These are phyloP conservation scores for Drosophila borborema DNA, from an alignment of 2,888 invertebrate species.

Conservation along the genomic window DNA sequence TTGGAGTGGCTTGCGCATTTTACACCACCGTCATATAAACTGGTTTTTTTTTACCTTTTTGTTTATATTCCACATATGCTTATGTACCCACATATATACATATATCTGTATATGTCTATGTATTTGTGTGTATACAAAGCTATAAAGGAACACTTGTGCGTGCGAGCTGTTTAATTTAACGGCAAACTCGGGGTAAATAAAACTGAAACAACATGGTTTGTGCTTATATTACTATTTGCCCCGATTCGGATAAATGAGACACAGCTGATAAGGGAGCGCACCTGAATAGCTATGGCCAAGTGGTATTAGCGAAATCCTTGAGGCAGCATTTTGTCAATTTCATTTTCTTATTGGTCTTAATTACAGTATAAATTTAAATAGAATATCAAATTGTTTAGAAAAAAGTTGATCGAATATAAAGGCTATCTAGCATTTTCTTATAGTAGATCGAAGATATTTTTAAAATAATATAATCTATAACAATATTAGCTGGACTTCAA, in stretches of 20 bases:
- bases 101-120: neutral
- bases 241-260: conserved; percentile 26
- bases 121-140: conserved; percentile 55
- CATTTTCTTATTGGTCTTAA: neutral
- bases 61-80: conserved; percentile 61
- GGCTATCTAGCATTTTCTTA: no score
- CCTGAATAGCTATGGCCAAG: neutral
- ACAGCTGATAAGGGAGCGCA: conserved; percentile 22
- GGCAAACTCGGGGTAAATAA: conserved; percentile 70
- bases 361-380: neutral
- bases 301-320: conserved; percentile 1
- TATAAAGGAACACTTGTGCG: conserved; percentile 77
- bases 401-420: neutral
- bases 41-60: conserved; percentile 37
- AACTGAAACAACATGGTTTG: conserved; percentile 70
- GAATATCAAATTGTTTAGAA: neutral
- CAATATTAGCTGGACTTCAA: no score
- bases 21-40: conserved; percentile 49
- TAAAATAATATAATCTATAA: no score
- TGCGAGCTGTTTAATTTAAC: conserved; percentile 66
- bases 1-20: conserved; percentile 47
- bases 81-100: conserved; percentile 30
- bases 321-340: neutral
- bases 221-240: conserved; percentile 22
- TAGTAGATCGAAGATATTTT: no score